Conservation (phyloP, 2,888 invertebrate genomes). For the Philonicus albiceps region DNA sequence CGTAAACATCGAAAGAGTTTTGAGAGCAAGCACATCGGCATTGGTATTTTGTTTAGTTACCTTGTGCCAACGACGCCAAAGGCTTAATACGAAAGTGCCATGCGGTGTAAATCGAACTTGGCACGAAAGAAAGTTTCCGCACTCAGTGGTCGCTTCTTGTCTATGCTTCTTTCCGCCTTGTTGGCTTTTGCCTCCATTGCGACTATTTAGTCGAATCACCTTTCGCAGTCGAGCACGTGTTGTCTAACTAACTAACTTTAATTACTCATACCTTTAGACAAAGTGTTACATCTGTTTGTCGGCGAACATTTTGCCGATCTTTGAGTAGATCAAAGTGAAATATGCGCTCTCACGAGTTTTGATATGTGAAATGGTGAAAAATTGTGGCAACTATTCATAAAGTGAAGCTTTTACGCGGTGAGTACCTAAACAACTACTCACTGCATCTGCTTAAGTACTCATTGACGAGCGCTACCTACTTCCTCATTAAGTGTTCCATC, state of each 20-base stretch:
- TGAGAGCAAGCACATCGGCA: not conserved
- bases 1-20: not conserved
- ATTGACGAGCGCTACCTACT: not conserved
- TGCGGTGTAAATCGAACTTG: slow-evolving; percentile 4
- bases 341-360: not conserved
- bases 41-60: not conserved
- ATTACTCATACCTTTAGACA: not conserved
- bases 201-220: slow-evolving; percentile 18
- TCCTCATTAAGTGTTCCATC: not conserved
- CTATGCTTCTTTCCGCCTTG: not conserved
- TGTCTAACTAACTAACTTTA: not conserved
- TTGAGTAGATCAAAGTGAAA: not conserved
- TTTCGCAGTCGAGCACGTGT: slow-evolving; percentile 11
- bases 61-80: not conserved
- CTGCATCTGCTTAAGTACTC: not conserved
- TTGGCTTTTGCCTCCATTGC: not conserved
- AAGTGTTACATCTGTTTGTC: not conserved
- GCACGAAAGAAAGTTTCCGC: slow-evolving; percentile 16
- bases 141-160: not conserved
- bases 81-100: not conserved
- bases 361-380: not conserved
- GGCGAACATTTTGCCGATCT: not conserved
- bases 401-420: not conserved
- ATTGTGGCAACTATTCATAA: not conserved
- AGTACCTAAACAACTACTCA: not conserved